Evolutionary conservation across 2,797 vertebrate genomes (phyloP).

Genomic region (Chiroxiphia lanceolata): DNA sequence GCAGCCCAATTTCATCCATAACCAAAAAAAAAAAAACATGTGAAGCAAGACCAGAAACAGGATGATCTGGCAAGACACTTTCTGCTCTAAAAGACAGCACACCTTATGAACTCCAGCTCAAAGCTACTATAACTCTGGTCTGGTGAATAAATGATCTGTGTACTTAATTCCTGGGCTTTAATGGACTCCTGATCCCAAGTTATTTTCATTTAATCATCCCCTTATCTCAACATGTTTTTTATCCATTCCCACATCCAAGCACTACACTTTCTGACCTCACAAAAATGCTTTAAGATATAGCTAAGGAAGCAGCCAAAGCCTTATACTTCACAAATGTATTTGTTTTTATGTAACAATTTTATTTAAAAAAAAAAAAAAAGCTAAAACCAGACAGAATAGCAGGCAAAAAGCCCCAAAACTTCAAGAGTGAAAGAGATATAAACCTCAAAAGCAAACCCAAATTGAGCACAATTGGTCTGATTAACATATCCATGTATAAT

Average conservation of each 20-base stretch:
- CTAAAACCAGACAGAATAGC: not conserved
- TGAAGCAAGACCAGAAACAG: not conserved
- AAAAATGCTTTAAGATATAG: not conserved
- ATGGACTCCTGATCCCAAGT: not conserved
- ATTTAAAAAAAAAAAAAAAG: not conserved
- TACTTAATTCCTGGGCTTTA: not conserved
- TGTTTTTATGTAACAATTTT: not conserved
- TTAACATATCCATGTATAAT: not conserved
- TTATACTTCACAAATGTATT: not conserved
- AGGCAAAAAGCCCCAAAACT: not conserved
- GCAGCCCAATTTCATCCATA: not conserved
- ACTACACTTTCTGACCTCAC: not conserved
- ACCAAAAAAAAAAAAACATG: not conserved
- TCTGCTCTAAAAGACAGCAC: not conserved
- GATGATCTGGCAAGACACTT: not conserved
- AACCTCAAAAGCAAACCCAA: slow-evolving; percentile 10
- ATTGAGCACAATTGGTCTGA: not conserved
- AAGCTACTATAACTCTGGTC: not conserved
- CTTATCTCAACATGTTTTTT: not conserved
- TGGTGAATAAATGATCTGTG: not conserved
- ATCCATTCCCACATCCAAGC: not conserved
- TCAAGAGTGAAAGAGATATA: not conserved
- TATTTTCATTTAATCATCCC: not conserved
- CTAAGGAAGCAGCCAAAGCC: not conserved
- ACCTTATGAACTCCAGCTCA: not conserved